Base-by-base conservation (phyloP, 2,888 invertebrate genomes). In the Imbricaverruca yamaguchii region DNA sequence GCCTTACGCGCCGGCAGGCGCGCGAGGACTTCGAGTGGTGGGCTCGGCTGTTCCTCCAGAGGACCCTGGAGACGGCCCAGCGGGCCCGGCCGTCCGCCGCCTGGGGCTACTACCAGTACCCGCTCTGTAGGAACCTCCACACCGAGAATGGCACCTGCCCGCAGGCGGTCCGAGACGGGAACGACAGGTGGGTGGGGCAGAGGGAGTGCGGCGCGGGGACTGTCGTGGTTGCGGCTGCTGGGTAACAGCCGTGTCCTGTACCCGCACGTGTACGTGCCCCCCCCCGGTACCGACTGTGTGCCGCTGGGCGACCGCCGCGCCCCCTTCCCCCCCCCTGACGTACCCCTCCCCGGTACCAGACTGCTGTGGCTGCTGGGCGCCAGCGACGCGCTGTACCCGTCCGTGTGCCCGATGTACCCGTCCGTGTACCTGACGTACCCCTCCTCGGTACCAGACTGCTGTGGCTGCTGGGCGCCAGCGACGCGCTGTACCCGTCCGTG, bases 71-170 rank as follows among this genome's bases (percentile, higher is more conserved):
- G 0, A 81, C 90, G 0, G 93, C 91, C 0, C 91, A 90, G 85
- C 86, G 88, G 82, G 86, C 93, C 84, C 88, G 94, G 11, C 93
- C 94, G 0, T 86, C 87, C 0, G 94, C 92, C 0, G 86, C 86
- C 1, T 95, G 94, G 94, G 93, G 94, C 0, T 95, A 93, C 87
- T 95, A 95, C 86, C 93, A 92, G 8, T 95, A 92, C 87, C 95
- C 95, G 0, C 92, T 93, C 86, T 95, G 95, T 87, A 94, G 91
- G 87, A 93, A 93, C 87, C 90, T 91, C 88, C 87, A 89, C 2
- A 89, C 90, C 0, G 87, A 88, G n/a, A 77, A 77, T 39, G 56
- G 81, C 67, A 67, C 56, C 56, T 82, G 80, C 61, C 63, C 56
- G 18, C 84, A 83, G 15, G 81, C 86, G 86, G 39, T 69, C 1